Base-by-base conservation (phyloP, 1,140 invertebrate species). In the Drosophila novamexicana region DNA sequence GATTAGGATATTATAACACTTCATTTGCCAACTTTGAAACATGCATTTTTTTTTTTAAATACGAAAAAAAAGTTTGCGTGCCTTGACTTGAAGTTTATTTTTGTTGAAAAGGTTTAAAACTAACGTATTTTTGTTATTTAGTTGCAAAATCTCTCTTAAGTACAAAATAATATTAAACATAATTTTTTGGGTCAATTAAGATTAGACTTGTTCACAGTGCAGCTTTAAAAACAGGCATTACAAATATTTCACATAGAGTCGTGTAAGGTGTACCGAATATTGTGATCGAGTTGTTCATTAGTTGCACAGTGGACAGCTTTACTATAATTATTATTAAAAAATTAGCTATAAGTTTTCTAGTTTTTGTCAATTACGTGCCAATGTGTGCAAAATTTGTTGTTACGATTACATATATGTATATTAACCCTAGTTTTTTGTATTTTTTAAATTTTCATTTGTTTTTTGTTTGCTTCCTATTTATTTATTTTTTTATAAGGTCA, bases 341-440 rank as follows among this genome's bases (percentile, higher is more conserved):
- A 76, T 86, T 85, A 82, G 67, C 79, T 88, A 88, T 47, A 42
- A 65, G 66, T 79, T 79, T 49, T 47, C 80, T 82, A 82, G 72
- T 64, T 49, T 40, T 40, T 73, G 7, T 66, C 62, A 74, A 73
- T 67, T 68, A 64, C 39, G 76, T 85, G 81, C 78, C 81, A 79
- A 79, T 82, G 65, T 61, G 83, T 86, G 82, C 83, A 85, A 84
- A 84, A 86, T 75, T 81, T 71, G 34, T 85, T 56, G 39, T 81
- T 85, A 85, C 66, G 58, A 76, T 83, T 82, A 74, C 58, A 47
- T 61, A 16, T 66, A 68, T 75, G 14, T 70, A 45, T 63, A 65
- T 75, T 82, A 85, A 79, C 53, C 52, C 82, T 85, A 85, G 39
- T 59, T 68, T 75, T 80, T 70, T 69, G 39, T 57, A 18, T 77